A percentile compares a stretch with the other conserved stretches of the same genome.
Conservation (phyloP, 2,113 vertebrate species). For the Numida meleagris region DNA sequence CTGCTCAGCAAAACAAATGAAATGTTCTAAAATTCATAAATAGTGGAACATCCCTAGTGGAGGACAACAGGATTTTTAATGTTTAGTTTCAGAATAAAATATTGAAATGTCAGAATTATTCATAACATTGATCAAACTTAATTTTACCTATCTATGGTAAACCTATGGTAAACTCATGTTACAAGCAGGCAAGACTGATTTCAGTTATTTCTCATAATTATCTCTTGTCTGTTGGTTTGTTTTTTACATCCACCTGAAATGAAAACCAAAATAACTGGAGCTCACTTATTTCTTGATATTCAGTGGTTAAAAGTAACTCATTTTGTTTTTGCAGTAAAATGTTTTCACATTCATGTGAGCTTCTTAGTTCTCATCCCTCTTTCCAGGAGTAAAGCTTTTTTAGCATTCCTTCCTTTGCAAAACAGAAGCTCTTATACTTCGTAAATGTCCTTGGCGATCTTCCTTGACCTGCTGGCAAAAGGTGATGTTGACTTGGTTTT, state of each 20-base stretch:
- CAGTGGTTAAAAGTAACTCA: neutral
- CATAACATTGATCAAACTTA: neutral
- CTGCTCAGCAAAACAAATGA: neutral
- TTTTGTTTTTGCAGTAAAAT: neutral
- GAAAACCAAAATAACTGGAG: neutral
- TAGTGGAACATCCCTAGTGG: neutral
- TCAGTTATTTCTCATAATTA: neutral
- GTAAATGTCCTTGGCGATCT: neutral
- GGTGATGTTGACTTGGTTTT: neutral
- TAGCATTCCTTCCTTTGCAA: neutral
- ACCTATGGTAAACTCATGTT: neutral
- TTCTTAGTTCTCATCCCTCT: neutral
- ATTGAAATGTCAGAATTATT: neutral
- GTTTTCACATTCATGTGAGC: neutral
- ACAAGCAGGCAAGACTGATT: neutral
- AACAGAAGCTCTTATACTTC: neutral
- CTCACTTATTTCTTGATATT: neutral
- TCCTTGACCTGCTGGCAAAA: neutral
- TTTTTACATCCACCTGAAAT: neutral
- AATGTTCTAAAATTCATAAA: neutral
- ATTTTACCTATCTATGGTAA: neutral
- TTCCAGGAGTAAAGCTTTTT: neutral
- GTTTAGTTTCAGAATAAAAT: neutral
- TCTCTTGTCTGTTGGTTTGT: neutral
- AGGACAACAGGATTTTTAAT: neutral